Evolutionary conservation across 2,113 vertebrate genomes (phyloP).

Genomic region (Propithecus coquereli): DNA sequence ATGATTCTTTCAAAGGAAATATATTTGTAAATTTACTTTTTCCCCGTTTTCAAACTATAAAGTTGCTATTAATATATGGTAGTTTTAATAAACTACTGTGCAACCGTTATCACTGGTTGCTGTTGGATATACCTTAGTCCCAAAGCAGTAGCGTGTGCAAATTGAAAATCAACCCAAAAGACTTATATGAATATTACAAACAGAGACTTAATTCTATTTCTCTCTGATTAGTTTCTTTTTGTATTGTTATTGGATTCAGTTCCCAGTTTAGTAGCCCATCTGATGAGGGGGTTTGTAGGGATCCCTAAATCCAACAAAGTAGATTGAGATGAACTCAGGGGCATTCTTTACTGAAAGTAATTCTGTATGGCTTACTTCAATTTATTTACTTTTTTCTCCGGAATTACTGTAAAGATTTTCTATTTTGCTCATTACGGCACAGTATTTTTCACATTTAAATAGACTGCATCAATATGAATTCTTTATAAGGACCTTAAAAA

Average conservation of each 20-base stretch:
- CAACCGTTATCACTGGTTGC: slow-evolving; percentile 78
- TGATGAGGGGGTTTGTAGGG: slow-evolving; percentile 51
- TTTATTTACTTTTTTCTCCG: slow-evolving; percentile 81
- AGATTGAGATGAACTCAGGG: slow-evolving; percentile 73
- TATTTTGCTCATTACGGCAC: slow-evolving; percentile 84
- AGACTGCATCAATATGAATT: slow-evolving; percentile 88
- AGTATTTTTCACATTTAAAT: slow-evolving; percentile 88
- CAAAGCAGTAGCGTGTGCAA: slow-evolving; percentile 76
- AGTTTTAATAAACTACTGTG: slow-evolving; percentile 74
- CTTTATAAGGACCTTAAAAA: slow-evolving; percentile 88
- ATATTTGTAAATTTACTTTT: slow-evolving; percentile 78
- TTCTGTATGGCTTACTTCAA: slow-evolving; percentile 82
- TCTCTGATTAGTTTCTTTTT: slow-evolving; percentile 73
- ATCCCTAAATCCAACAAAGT: slow-evolving; percentile 46
- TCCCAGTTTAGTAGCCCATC: slow-evolving; percentile 61
- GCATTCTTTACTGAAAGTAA: slow-evolving; percentile 77
- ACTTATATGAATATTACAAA: slow-evolving; percentile 62
- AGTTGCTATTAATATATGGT: slow-evolving; percentile 73
- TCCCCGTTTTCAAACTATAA: slow-evolving; percentile 68
- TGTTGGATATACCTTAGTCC: slow-evolving; percentile 78
- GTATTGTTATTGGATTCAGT: slow-evolving; percentile 68
- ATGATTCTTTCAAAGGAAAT: slow-evolving; percentile 71
- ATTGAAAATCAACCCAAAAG: slow-evolving; percentile 76
- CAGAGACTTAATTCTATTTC: slow-evolving; percentile 71
- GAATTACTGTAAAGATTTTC: slow-evolving; percentile 88